Evolutionary conservation across 2,113 vertebrate species (phyloP).

Genomic region (Hemiscyllium ocellatum): DNA sequence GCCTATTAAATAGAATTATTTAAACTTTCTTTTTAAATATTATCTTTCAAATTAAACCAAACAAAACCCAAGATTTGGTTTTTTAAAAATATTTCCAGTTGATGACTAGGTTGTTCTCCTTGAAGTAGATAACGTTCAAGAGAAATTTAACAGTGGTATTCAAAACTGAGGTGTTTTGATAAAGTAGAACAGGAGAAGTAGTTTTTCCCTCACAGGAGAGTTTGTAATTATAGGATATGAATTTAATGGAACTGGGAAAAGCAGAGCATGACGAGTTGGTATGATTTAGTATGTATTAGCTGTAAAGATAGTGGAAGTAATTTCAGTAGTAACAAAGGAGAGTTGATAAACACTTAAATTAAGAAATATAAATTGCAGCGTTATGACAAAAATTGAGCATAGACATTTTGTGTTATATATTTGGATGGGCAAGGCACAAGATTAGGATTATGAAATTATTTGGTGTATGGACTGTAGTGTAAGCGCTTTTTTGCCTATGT

Average conservation of each 20-base stretch:
- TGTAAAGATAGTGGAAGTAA: neutral
- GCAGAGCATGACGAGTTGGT: neutral
- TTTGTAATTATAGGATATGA: neutral
- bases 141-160: neutral
- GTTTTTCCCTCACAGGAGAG: neutral
- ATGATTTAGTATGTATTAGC: neutral
- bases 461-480: neutral
- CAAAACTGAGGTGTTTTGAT: neutral
- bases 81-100: neutral
- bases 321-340: neutral
- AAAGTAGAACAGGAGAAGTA: neutral
- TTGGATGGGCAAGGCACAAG: neutral
- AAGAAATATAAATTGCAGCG: neutral
- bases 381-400: neutral
- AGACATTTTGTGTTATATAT: neutral
- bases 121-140: neutral
- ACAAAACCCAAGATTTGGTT: neutral
- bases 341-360: neutral
- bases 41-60: neutral
- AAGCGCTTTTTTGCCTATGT: neutral
- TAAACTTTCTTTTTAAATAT: constrained; percentile 7
- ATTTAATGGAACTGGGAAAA: neutral
- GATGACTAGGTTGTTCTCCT: neutral
- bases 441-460: neutral
- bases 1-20: neutral